Evolutionary conservation across 2,888 invertebrate genomes (phyloP).

Genomic region (Galerucella pusilla): DNA sequence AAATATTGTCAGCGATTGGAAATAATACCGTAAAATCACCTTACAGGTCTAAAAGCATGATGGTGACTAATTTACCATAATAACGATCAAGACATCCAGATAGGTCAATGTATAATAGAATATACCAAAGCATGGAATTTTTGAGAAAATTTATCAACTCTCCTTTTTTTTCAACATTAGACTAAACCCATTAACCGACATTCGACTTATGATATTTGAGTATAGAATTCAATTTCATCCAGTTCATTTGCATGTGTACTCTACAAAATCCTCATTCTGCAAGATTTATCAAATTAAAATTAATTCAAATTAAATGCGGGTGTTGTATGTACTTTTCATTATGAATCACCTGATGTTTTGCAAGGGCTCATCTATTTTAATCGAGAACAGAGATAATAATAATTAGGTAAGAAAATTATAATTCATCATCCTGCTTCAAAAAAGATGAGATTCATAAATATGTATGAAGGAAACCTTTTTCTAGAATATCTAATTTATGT

Average conservation of each 20-base stretch:
- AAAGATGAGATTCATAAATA: constrained; percentile 7
- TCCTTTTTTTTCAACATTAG: background rate
- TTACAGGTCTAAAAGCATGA: too few relatives aligned
- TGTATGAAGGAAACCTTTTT: constrained; percentile 12
- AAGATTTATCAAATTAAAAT: background rate
- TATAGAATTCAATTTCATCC: background rate
- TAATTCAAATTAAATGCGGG: constrained; percentile 2
- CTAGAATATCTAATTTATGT: constrained; percentile 4
- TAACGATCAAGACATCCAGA: too few relatives aligned
- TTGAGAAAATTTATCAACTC: too few relatives aligned
- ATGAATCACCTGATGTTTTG: constrained; percentile 11
- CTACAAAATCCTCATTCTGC: background rate
- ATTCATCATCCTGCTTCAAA: constrained; percentile 5
- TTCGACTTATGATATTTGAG: background rate
- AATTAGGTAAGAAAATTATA: constrained; percentile 14
- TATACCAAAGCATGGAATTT: too few relatives aligned
- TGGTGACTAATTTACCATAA: too few relatives aligned
- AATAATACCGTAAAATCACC: too few relatives aligned
- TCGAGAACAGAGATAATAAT: constrained; percentile 10
- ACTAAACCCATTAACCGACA: background rate
- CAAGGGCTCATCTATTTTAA: constrained; percentile 9
- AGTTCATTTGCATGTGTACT: background rate
- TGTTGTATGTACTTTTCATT: constrained; percentile 17
- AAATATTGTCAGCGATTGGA: too few relatives aligned
- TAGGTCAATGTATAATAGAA: too few relatives aligned